Conservation (phyloP, 2,113 vertebrate genomes). For the Etheostoma cragini region DNA sequence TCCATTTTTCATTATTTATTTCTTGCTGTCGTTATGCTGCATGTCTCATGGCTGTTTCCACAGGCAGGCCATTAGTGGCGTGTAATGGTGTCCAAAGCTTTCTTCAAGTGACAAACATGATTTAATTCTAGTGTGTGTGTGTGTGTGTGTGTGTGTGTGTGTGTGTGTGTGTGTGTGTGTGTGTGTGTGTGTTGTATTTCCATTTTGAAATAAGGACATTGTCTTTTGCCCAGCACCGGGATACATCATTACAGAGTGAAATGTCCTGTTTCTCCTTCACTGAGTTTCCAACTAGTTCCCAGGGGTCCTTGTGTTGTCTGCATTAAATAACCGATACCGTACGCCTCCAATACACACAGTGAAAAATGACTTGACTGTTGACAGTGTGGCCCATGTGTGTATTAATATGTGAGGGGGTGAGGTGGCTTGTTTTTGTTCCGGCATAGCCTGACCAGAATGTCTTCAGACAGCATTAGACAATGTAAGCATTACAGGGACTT, state of each 20-base stretch:
- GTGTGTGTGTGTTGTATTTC: slow-evolving; percentile 20
- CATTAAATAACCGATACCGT: slow-evolving; percentile 37
- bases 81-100: slow-evolving; percentile 50
- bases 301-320: slow-evolving; percentile 32
- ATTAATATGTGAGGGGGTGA: slow-evolving; percentile 18
- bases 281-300: slow-evolving; percentile 38
- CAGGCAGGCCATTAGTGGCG: slow-evolving; percentile 61
- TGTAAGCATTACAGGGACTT: slow-evolving; percentile 36
- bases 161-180: neutral
- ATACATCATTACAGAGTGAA: slow-evolving; percentile 54
- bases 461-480: slow-evolving; percentile 51
- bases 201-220: slow-evolving; percentile 33
- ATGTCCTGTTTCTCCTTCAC: slow-evolving; percentile 56
- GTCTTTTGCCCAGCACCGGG: neutral
- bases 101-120: slow-evolving; percentile 55
- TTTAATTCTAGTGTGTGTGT: slow-evolving; percentile 40
- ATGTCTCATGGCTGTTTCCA: slow-evolving; percentile 54
- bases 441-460: slow-evolving; percentile 26
- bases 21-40: slow-evolving; percentile 20
- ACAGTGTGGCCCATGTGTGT: neutral
- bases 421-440: slow-evolving; percentile 22
- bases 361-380: slow-evolving; percentile 16
- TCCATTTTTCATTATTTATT: slow-evolving; percentile 9
- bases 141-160: neutral
- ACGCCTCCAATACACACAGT: slow-evolving; percentile 3